These are phyloP conservation scores for Zoanthus gigantus DNA, from an alignment of 92 coral and sea anemone species.

Conservation along the genomic window DNA sequence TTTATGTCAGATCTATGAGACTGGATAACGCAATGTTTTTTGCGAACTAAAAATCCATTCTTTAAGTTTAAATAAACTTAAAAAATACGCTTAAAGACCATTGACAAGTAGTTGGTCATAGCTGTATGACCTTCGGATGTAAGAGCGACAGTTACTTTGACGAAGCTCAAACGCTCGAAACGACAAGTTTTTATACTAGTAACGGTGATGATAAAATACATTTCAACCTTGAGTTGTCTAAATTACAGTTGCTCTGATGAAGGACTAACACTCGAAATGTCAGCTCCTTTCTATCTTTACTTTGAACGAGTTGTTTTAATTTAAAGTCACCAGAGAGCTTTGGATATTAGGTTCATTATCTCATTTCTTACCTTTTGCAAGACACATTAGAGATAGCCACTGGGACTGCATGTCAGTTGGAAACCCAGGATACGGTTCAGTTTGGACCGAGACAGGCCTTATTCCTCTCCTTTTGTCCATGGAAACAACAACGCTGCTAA, in stretches of 20 bases:
- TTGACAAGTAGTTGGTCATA: background rate
- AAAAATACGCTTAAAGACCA: too few species aligned
- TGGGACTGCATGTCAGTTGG: slow-evolving; percentile 78
- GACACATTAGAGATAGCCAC: slow-evolving; percentile 71
- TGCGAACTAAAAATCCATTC: too few species aligned
- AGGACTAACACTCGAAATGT: background rate
- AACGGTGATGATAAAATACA: background rate
- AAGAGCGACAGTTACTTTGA: background rate
- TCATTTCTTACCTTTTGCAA: slow-evolving; percentile 37
- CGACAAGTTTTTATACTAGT: background rate
- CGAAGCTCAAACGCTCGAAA: background rate
- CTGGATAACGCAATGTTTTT: too few species aligned
- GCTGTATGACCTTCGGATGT: background rate
- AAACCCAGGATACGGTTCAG: slow-evolving; percentile 69
- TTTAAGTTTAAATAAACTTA: too few species aligned
- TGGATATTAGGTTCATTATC: background rate
- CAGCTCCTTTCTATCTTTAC: background rate
- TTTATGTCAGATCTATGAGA: too few species aligned
- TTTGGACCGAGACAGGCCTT: slow-evolving; percentile 45
- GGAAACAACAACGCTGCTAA: background rate
- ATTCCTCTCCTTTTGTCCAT: background rate
- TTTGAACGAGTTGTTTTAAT: background rate
- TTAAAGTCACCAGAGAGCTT: background rate
- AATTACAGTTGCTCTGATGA: too few species aligned
- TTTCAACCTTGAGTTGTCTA: too few species aligned